Evolutionary conservation across 2,888 invertebrate genomes (phyloP).

Genomic region (Coelopa pilipes): DNA sequence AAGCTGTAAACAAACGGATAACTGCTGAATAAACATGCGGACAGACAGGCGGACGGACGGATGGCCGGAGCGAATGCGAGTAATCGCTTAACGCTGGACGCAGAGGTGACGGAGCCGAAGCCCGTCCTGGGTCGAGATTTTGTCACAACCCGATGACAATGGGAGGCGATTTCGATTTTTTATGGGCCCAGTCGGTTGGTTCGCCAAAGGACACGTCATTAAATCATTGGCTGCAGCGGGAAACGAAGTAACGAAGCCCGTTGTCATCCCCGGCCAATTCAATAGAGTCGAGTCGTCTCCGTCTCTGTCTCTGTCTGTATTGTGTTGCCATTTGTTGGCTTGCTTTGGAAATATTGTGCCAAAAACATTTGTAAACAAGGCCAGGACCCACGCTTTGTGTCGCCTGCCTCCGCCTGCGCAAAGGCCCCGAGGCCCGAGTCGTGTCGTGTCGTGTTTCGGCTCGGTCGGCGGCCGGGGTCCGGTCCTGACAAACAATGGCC

Average conservation of each 20-base stretch:
- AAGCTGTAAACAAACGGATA: neutral
- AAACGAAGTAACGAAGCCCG: neutral
- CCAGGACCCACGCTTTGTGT: slow-evolving; percentile 55
- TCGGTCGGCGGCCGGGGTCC: neutral
- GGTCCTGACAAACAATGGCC: slow-evolving; percentile 12
- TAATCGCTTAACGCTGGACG: neutral
- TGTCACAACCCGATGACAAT: slow-evolving; percentile 8
- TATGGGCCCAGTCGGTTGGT: neutral
- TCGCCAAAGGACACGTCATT: slow-evolving; percentile 19
- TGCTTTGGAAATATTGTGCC: slow-evolving; percentile 57
- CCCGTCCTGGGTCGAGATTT: neutral
- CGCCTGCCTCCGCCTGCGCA: slow-evolving; percentile 32
- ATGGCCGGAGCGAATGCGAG: neutral
- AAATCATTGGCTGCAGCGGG: slow-evolving; percentile 9
- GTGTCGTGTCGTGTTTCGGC: neutral
- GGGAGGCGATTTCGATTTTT: neutral
- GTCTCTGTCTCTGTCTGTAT: too few species aligned
- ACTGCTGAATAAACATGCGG: neutral
- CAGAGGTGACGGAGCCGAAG: neutral
- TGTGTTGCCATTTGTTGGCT: slow-evolving; percentile 37
- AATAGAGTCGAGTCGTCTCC: slow-evolving; percentile 2
- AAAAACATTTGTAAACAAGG: slow-evolving; percentile 61
- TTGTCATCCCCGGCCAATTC: neutral
- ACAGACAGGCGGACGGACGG: neutral
- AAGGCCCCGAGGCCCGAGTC: neutral